Conservation (phyloP, 2,113 vertebrate species). For the Brienomyrus brachyistius region DNA sequence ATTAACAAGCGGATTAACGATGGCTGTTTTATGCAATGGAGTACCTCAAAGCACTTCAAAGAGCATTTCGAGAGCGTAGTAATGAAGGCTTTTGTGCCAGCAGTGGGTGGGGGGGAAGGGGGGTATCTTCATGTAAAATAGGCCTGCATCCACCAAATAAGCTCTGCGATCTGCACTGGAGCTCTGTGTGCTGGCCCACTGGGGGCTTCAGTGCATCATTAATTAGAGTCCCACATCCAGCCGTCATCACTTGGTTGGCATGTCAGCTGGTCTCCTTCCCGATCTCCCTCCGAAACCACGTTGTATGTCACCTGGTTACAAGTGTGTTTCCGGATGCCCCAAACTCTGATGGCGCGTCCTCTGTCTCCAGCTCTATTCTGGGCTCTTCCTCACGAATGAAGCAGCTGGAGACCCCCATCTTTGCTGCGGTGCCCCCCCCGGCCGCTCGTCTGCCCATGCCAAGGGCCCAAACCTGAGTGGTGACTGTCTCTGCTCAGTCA, state of each 20-base stretch:
- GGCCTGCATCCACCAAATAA: slow-evolving; percentile 28
- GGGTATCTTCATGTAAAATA: slow-evolving; percentile 39
- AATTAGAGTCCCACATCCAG: background rate
- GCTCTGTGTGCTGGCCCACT: background rate
- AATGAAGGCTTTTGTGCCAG: slow-evolving; percentile 58
- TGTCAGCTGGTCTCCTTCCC: background rate
- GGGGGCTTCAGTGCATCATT: background rate
- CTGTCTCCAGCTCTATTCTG: background rate
- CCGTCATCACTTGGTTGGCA: background rate
- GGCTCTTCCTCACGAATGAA: background rate
- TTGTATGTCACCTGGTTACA: background rate
- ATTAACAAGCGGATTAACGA: slow-evolving; percentile 73
- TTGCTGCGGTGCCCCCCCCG: background rate
- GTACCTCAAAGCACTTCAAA: slow-evolving; percentile 72
- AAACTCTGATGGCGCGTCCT: background rate
- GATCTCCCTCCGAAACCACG: background rate
- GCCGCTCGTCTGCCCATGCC: background rate
- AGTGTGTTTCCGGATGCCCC: background rate
- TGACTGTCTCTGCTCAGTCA: slow-evolving; percentile 44
- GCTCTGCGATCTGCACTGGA: background rate
- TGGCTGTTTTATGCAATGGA: slow-evolving; percentile 63
- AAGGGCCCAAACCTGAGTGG: slow-evolving; percentile 20
- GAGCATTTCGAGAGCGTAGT: slow-evolving; percentile 56
- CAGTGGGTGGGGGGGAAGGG: slow-evolving; percentile 39
- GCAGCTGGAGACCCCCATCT: background rate